These are phyloP conservation scores for Neoaliturus tenellus DNA, from an alignment of 2,888 invertebrate genomes.

Conservation along the genomic window DNA sequence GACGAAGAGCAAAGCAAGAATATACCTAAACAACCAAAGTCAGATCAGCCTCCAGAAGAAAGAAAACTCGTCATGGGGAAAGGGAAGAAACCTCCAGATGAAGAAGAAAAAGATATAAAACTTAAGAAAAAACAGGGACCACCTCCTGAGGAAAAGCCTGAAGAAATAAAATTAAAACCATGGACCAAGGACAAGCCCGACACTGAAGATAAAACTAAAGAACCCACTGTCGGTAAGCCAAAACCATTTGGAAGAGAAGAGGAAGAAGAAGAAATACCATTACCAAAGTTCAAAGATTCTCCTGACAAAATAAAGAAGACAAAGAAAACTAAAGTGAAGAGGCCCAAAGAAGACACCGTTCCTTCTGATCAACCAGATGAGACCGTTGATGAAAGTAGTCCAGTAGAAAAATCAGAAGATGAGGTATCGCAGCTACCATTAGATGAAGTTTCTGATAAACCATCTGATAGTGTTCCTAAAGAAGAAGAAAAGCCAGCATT, in stretches of 20 bases:
- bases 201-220: constrained; percentile 62
- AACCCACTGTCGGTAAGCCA: constrained; percentile 67
- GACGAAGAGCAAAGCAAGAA: constrained; percentile 70
- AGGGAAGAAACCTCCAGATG: constrained; percentile 66
- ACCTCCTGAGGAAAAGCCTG: constrained; percentile 70
- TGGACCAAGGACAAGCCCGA: constrained; percentile 69
- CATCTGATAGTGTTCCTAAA: not conserved
- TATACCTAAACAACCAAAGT: constrained; percentile 60
- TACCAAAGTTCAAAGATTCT: constrained; percentile 64
- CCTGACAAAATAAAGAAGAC: constrained; percentile 58
- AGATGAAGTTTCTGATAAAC: not conserved
- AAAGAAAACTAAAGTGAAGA: constrained; percentile 54
- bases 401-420: not conserved
- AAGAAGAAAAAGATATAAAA: constrained; percentile 69
- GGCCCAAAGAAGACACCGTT: not conserved
- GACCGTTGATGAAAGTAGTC: not conserved
- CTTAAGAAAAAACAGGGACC: constrained; percentile 72
- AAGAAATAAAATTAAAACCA: constrained; percentile 70
- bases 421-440: not conserved
- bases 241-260: constrained; percentile 68
- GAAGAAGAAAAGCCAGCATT: not conserved
- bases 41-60: constrained; percentile 59
- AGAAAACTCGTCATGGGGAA: constrained; percentile 63
- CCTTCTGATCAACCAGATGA: not conserved
- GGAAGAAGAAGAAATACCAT: constrained; percentile 65